Percentiles rank a stretch among this genome's conserved stretches.
These are phyloP conservation scores for Metallyticus violacea DNA, from an alignment of 2,888 invertebrate genomes.

Conservation along the genomic window DNA sequence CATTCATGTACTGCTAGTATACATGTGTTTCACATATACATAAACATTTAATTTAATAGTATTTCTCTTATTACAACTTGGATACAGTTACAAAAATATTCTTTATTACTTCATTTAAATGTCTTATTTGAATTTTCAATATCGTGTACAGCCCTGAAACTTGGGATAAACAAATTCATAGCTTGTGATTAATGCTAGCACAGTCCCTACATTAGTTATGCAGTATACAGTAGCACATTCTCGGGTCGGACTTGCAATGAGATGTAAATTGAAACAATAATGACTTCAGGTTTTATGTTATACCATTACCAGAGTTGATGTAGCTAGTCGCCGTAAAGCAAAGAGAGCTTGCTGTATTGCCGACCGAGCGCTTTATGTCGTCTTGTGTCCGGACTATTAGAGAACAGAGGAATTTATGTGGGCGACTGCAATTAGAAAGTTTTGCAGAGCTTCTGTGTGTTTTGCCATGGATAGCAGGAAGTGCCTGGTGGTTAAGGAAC, in stretches of 20 bases:
- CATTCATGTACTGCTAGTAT: too few relatives aligned
- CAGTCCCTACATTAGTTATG: neutral
- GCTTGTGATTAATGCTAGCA: neutral
- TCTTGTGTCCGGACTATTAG: neutral
- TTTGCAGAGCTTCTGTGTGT: too few relatives aligned
- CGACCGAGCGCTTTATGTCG: neutral
- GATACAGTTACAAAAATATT: too few relatives aligned
- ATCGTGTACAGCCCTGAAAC: neutral
- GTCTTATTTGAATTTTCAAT: too few relatives aligned
- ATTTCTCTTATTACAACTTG: too few relatives aligned
- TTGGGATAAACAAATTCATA: neutral
- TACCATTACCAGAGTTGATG: neutral
- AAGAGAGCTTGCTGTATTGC: neutral
- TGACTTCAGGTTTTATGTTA: neutral
- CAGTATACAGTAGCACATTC: neutral
- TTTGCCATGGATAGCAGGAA: neutral
- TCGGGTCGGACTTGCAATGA: neutral
- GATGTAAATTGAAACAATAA: neutral
- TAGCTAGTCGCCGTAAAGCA: neutral
- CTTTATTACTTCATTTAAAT: too few relatives aligned
- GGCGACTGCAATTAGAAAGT: neutral
- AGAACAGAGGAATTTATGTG: neutral
- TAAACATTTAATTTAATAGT: too few relatives aligned
- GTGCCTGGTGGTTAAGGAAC: neutral
- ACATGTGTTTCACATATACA: too few relatives aligned